Evolutionary conservation across 2,113 vertebrate species (phyloP).

Genomic region (Paracanthobrama guichenoti): DNA sequence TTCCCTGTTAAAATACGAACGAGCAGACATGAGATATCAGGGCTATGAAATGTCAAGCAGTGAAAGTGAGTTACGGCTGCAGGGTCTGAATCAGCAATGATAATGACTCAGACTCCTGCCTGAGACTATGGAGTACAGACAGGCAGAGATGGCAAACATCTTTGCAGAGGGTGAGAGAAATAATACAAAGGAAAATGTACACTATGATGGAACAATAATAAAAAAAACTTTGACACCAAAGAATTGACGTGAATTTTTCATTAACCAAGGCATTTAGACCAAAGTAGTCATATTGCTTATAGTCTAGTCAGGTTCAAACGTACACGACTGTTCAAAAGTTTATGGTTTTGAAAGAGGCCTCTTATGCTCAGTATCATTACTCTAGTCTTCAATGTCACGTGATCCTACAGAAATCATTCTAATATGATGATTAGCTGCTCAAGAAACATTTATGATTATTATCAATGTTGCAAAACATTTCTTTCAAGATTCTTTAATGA

Average conservation of each 20-base stretch:
- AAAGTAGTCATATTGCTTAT: not conserved
- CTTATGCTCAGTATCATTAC: not conserved
- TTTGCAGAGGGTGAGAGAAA: not conserved
- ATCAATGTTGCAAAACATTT: not conserved
- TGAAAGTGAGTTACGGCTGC: not conserved
- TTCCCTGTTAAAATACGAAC: not conserved
- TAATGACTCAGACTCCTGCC: not conserved
- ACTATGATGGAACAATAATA: not conserved
- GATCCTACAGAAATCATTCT: not conserved
- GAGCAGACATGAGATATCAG: not conserved
- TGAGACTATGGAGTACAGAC: not conserved
- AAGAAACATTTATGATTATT: not conserved
- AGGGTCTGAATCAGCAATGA: constrained; percentile 4
- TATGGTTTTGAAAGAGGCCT: not conserved
- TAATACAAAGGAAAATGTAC: not conserved
- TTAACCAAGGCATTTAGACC: not conserved
- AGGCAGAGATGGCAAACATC: not conserved
- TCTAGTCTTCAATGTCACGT: not conserved
- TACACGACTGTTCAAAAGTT: not conserved
- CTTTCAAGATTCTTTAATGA: not conserved
- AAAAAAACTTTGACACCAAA: not conserved
- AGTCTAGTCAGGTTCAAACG: not conserved
- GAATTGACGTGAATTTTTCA: not conserved
- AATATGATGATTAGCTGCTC: not conserved
- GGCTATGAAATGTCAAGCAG: constrained; percentile 4